A percentile compares a stretch with the other conserved stretches of the same genome.
Conservation (phyloP, 2,888 invertebrate genomes). For the Eurois occulta region DNA sequence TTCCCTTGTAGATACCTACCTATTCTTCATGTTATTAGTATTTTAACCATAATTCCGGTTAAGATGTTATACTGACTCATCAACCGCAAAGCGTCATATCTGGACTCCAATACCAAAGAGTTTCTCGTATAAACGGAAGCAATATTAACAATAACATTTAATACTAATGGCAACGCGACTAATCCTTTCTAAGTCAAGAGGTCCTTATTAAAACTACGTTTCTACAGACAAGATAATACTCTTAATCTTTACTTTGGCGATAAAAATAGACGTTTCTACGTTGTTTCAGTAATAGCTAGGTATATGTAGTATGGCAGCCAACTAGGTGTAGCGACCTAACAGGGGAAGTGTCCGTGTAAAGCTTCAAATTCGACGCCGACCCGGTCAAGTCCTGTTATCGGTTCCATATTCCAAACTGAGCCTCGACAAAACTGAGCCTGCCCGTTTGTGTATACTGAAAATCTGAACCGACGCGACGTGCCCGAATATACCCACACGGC, state of each 20-base stretch:
- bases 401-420: neutral
- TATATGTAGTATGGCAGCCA: neutral
- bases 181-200: constrained; percentile 6
- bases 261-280: neutral
- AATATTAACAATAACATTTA: neutral
- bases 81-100: neutral
- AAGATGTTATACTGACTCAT: neutral
- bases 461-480: neutral
- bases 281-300: neutral
- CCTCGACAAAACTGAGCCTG: too few species aligned
- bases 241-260: constrained; percentile 17
- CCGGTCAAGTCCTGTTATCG: constrained; percentile 18
- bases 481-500: neutral
- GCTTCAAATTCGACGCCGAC: neutral
- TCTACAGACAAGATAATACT: constrained; percentile 6
- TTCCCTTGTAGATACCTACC: neutral
- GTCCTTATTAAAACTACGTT: neutral
- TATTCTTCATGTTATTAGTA: neutral
- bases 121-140: neutral
- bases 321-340: neutral
- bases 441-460: neutral
- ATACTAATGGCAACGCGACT: neutral
- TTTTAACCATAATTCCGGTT: neutral
- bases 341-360: neutral
- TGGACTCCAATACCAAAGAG: neutral